phyloP scores from a whole-genome alignment of 1,140 invertebrate species.

The Musca vetustissima region DNA sequence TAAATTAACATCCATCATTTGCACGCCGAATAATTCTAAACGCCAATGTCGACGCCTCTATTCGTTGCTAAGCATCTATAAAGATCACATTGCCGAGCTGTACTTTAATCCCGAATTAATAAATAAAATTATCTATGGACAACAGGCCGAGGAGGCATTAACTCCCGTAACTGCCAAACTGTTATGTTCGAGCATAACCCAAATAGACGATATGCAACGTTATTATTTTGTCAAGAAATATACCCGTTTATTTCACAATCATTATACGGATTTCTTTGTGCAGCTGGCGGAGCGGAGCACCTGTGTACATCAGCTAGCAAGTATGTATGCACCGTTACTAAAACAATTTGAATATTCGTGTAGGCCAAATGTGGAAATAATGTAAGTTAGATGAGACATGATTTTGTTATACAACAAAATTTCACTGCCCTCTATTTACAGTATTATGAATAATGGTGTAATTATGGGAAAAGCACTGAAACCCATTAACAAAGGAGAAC shows the following conservation, averaged over 20 bases:
- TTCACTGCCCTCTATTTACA: background rate
- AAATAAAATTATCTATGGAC: background rate
- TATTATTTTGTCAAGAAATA: slow-evolving; percentile 10
- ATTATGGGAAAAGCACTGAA: slow-evolving; percentile 12
- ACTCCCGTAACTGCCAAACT: background rate
- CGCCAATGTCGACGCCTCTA: no score
- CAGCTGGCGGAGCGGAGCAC: background rate
- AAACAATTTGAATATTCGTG: slow-evolving; percentile 23
- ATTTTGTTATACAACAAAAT: background rate
- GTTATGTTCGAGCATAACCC: background rate
- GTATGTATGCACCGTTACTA: background rate
- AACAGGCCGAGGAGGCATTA: background rate
- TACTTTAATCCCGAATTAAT: slow-evolving; percentile 13
- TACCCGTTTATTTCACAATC: slow-evolving; percentile 12
- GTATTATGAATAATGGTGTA: slow-evolving; percentile 20
- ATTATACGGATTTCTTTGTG: slow-evolving; percentile 16
- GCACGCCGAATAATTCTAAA: no score
- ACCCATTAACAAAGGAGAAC: slow-evolving; percentile 18
- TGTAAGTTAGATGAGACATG: background rate
- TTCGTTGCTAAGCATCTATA: background rate
- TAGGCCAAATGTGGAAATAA: slow-evolving; percentile 19
- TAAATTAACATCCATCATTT: background rate
- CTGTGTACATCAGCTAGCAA: slow-evolving; percentile 1
- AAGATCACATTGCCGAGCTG: slow-evolving; percentile 15
- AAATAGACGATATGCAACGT: slow-evolving; percentile 7